Evolutionary conservation across 2,888 invertebrate genomes (phyloP), one percentile per base, ranked within the genome.

Genomic region (Polydrusus pterygomalis): DNA sequence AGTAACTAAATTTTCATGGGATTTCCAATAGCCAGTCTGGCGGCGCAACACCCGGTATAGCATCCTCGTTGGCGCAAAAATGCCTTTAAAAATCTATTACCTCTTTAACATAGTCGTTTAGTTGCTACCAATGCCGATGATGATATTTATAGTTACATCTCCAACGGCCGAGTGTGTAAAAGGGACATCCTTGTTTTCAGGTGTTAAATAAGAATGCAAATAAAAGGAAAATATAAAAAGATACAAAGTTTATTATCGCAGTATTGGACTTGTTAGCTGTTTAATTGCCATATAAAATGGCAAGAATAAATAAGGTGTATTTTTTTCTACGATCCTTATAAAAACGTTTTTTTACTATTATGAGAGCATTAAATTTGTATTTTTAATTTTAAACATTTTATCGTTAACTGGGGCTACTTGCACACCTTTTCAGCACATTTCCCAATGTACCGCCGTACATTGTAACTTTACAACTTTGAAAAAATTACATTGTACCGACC

Each of bases 171-270:
- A 64, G 64, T 25, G 38, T 34, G 30, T 60, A 51, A 73, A 67
- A 73, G 73, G 67, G 73, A 73, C 68, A 49, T 73, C 67, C 60
- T 73, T 73, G 73, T 73, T 73, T 68, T 60, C 10, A 67, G 45
- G 67, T 68, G 73, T 73, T 73, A 60, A 68, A 73, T 68, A 73
- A 73, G 40, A 73, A 68, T 73, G 62, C 73, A 67, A 60, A 65
- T 65, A 72, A 72, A 70, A 70, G n/a, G 38, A 68, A 68, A 54
- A 34, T 18, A 47, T 38, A 65, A 51, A 65, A 65, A 17, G n/a
- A 43, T 3, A 58, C 20, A 43, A 38, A 68, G 13, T 68, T 68
- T 68, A 68, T 68, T 38, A 56, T 68, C 25, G 40, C 1, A 43
- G 25, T 43, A 68, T 68, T 68, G 43, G 25, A 56, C 38, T 43